These are phyloP conservation scores for Antheraea pernyi DNA, from an alignment of 1,140 invertebrate genomes.

Conservation along the genomic window DNA sequence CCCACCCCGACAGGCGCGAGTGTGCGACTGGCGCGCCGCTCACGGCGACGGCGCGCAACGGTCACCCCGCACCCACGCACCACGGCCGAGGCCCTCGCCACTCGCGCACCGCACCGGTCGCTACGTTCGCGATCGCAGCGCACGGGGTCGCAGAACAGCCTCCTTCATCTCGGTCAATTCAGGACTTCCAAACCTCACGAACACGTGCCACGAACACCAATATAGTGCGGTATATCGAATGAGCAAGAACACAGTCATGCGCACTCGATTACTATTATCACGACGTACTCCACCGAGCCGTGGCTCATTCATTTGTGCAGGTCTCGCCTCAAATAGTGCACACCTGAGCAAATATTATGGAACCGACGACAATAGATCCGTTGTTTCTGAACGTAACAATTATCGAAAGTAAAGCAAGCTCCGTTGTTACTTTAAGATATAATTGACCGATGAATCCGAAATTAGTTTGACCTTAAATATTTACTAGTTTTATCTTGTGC, in stretches of 20 bases:
- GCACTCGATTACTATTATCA: conserved; percentile 50
- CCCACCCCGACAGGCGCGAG: conserved; percentile 52
- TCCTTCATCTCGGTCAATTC: conserved; percentile 49
- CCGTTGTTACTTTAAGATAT: not conserved
- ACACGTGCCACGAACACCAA: conserved; percentile 61
- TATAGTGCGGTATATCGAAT: conserved; percentile 71
- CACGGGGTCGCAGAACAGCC: conserved; percentile 47
- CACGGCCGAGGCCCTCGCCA: conserved; percentile 14
- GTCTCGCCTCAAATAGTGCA: conserved; percentile 39
- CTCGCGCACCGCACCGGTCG: conserved; percentile 26
- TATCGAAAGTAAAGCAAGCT: conserved; percentile 28
- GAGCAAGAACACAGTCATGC: conserved; percentile 65
- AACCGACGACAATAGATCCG: conserved; percentile 45
- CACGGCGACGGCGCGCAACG: conserved; percentile 35
- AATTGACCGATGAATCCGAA: not conserved
- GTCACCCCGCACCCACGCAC: conserved; percentile 38
- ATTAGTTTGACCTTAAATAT: not conserved
- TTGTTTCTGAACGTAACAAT: conserved; percentile 54
- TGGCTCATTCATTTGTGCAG: conserved; percentile 66
- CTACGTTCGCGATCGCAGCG: conserved; percentile 26
- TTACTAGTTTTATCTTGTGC: not conserved
- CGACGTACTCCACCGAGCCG: conserved; percentile 31
- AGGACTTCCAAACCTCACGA: conserved; percentile 14
- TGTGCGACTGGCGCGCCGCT: conserved; percentile 57
- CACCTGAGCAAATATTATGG: conserved; percentile 75